phyloP scores from a whole-genome alignment of 2,113 vertebrate species.

The Callaeas wilsoni region DNA sequence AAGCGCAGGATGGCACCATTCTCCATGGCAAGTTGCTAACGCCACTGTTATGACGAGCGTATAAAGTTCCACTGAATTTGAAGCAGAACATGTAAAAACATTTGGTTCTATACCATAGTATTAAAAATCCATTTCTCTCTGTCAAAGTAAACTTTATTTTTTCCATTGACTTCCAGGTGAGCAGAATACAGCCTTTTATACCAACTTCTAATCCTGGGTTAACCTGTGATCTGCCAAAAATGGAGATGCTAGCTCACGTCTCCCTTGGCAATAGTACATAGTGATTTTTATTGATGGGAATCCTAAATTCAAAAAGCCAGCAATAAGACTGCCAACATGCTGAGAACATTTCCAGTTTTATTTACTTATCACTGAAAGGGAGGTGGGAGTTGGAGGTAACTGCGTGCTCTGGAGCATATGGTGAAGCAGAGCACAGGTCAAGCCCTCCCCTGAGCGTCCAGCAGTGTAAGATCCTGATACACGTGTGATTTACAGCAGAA shows the following conservation, averaged over 20 bases:
- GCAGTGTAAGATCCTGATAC: not conserved
- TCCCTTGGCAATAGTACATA: not conserved
- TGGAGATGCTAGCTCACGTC: not conserved
- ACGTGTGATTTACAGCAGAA: not conserved
- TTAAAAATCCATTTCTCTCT: not conserved
- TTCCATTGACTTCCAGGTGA: not conserved
- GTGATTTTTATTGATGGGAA: not conserved
- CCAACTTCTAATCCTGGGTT: not conserved
- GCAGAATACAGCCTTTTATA: not conserved
- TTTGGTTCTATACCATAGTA: not conserved
- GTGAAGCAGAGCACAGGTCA: not conserved
- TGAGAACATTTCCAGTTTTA: not conserved
- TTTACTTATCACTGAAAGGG: not conserved
- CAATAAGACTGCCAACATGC: not conserved
- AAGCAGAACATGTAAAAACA: not conserved
- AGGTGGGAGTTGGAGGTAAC: not conserved
- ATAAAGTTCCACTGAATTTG: not conserved
- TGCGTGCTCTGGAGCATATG: not conserved
- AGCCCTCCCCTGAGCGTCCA: not conserved
- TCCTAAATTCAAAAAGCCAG: not conserved
- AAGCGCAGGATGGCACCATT: not conserved
- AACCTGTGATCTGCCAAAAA: not conserved
- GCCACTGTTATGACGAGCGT: fast-evolving
- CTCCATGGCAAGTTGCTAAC: not conserved
- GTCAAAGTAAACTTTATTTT: not conserved